Evolutionary conservation across 2,797 vertebrate genomes (phyloP), one percentile per base, ranked within the genome.

Genomic region (Iguana delicatissima): DNA sequence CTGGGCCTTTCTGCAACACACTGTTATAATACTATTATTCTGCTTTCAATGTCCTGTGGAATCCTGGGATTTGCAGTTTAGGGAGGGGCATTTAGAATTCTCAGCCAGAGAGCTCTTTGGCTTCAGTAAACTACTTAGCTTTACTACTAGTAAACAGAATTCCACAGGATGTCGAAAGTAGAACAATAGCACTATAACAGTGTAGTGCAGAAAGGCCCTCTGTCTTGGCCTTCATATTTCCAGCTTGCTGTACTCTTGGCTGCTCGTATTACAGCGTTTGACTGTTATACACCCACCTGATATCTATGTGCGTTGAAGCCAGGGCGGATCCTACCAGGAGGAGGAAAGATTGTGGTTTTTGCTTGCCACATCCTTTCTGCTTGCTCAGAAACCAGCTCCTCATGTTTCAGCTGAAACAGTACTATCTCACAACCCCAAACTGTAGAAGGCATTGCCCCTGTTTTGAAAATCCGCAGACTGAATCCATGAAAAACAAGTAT

Each of bases 281-380:
- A 72, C 35, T 14, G 26, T 50, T 74, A 13, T 89, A n/a, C 6
- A 46, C 32, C 32, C 12, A 29, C 42, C 2, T 55, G 3, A 35
- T n/a, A 72, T 72, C 77, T 26, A 13, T 62, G 29, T 59, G n/a
- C 64, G 26, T 10, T 67, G 62, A 77, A 32, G 13, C 2, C 13
- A 35, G 38, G 18, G 32, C 24, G n/a, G 20, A 13, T 2, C 55
- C 32, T 24, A 22, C 20, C 6, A 62, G 18, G 69, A n/a, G 69
- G 29, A 73, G 8, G 12, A 88, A 64, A n/a, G n/a, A 35, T 12
- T 84, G 59, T 77, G 81, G 57, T 52, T 84, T 64, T 42, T 84
- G 42, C 59, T 89, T 7, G 79, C 81, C 82, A 79, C 88, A 89
- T 85, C 74, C 73, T 89, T 85, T 85, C 73, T 38, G 5, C 74